A percentile compares a stretch with the other conserved stretches of the same genome.
Evolutionary conservation across 53 echinoderm and acorn worm genomes (phyloP).

Genomic region (Astropecten irregularis): DNA sequence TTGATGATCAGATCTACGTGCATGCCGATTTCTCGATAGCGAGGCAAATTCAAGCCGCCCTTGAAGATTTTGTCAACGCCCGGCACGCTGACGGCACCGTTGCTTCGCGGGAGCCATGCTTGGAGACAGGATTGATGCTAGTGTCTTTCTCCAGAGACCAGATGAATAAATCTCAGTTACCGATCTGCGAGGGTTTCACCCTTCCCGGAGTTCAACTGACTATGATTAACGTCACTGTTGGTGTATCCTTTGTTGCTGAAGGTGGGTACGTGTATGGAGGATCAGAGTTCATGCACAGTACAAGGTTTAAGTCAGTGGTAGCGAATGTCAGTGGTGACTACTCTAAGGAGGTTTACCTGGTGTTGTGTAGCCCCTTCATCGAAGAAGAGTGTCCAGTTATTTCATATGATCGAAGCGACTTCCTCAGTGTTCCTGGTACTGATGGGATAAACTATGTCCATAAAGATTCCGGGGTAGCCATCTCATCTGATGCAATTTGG

Average conservation of each 20-base stretch:
- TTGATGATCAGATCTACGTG: background rate
- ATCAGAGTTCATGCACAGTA: background rate
- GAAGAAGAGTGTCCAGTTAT: background rate
- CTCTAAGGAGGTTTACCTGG: background rate
- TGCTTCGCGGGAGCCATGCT: background rate
- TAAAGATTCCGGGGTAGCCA: background rate
- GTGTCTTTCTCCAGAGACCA: background rate
- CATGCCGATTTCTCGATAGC: background rate
- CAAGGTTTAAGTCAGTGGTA: background rate
- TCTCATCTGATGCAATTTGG: constrained; percentile 3
- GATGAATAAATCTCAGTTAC: background rate
- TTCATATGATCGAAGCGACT: background rate
- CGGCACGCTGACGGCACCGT: background rate
- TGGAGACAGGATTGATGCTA: background rate
- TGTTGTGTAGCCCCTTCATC: constrained; percentile 4
- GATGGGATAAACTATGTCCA: background rate
- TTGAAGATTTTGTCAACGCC: background rate
- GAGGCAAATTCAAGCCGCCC: background rate
- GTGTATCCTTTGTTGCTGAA: background rate
- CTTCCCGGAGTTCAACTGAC: background rate
- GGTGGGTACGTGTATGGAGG: background rate
- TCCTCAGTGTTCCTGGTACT: background rate
- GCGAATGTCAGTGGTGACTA: background rate
- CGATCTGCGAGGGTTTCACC: constrained; percentile 5
- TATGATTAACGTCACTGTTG: background rate